Evolutionary conservation across 2,888 invertebrate species (phyloP).

Genomic region (Linnaemya tessellans): DNA sequence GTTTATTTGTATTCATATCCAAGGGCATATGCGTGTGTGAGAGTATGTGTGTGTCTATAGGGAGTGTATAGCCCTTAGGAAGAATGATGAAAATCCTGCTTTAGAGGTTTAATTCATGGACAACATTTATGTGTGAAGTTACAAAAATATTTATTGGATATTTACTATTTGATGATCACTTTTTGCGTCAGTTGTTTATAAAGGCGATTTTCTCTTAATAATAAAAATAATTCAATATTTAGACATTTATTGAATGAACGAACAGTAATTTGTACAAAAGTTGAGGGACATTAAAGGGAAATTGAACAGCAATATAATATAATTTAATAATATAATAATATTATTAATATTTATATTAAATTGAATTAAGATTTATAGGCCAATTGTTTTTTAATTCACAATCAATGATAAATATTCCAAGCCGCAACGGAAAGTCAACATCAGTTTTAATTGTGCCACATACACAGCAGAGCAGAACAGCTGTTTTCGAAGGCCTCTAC

Average conservation of each 20-base stretch:
- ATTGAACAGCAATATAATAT: not conserved
- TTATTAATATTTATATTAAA: too few relatives aligned
- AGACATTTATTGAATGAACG: constrained; percentile 24
- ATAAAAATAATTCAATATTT: constrained; percentile 59
- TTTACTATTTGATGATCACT: constrained; percentile 5
- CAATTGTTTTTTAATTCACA: too few relatives aligned
- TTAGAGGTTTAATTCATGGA: constrained; percentile 8
- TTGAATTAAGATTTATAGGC: too few relatives aligned
- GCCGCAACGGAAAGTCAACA: too few relatives aligned
- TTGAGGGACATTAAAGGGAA: constrained; percentile 32
- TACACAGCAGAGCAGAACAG: too few relatives aligned
- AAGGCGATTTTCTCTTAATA: constrained; percentile 16
- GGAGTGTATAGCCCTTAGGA: not conserved
- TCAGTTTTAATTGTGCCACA: too few relatives aligned
- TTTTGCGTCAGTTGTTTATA: constrained; percentile 13
- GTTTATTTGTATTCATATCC: not conserved
- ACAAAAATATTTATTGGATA: constrained; percentile 8
- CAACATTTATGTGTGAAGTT: not conserved
- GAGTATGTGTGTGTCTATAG: not conserved
- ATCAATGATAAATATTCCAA: too few relatives aligned
- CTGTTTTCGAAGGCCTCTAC: too few relatives aligned
- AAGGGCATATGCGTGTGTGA: not conserved
- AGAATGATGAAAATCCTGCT: constrained; percentile 27
- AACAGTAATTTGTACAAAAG: constrained; percentile 20
- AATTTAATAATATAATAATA: too few relatives aligned